phyloP scores from a whole-genome alignment of 2,797 vertebrate species.

The Lophius americanus region DNA sequence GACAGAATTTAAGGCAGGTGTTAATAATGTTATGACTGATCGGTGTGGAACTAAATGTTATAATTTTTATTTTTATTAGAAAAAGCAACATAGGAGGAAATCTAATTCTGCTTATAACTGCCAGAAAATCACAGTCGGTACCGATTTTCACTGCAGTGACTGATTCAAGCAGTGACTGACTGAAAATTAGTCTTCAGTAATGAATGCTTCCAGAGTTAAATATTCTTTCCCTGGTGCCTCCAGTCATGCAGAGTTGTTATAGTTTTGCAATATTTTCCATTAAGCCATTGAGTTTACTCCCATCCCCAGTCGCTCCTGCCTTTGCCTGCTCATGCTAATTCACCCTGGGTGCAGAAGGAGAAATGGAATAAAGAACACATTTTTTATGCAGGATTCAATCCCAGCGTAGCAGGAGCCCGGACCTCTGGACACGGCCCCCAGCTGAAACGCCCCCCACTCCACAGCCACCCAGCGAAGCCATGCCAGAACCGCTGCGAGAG shows the following conservation, averaged over 20 bases:
- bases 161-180: not conserved
- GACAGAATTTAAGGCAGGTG: too few species aligned
- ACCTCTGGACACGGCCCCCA: conserved; percentile 55
- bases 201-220: conserved; percentile 1
- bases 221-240: not conserved
- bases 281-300: conserved; percentile 17
- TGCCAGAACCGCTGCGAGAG: conserved; percentile 54
- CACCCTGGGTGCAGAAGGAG: conserved; percentile 23
- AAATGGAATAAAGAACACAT: conserved; percentile 39
- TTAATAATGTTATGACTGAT: too few species aligned
- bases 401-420: conserved; percentile 42
- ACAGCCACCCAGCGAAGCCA: conserved; percentile 47
- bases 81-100: conserved; percentile 20
- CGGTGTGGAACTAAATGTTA: not conserved
- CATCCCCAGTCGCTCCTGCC: conserved; percentile 21
- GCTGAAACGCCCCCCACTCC: conserved; percentile 29
- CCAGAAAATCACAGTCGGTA: conserved; percentile 21
- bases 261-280: conserved; percentile 17
- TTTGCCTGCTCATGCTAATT: conserved; percentile 53
- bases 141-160: conserved; percentile 7
- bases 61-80: conserved; percentile 21
- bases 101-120: conserved; percentile 9
- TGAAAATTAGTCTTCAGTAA: conserved; percentile 8
- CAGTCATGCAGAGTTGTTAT: conserved; percentile 10
- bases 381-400: conserved; percentile 70